Conservation (phyloP, 30 jellyfish, hydroid and myxozoan species). For the Sanderia malayensis region DNA sequence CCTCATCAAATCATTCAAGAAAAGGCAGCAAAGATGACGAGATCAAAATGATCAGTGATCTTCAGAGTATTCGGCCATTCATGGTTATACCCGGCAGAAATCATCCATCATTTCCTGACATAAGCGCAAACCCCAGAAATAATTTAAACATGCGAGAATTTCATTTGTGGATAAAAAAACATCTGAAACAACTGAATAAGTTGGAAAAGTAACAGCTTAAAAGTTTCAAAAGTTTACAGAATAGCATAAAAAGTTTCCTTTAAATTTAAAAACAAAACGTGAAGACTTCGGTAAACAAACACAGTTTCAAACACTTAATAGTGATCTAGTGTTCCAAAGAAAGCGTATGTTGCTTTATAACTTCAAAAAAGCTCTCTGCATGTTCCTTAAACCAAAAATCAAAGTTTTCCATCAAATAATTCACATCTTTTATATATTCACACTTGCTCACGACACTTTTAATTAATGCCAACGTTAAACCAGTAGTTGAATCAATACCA, state of each 20-base stretch:
- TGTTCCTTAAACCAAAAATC: background rate
- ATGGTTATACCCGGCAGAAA: conserved; percentile 9
- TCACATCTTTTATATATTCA: background rate
- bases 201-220: too few species aligned
- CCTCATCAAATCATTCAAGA: background rate
- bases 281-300: too few species aligned
- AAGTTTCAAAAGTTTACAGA: too few species aligned
- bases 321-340: too few species aligned
- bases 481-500: conserved; percentile 6
- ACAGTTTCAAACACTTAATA: too few species aligned
- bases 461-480: background rate
- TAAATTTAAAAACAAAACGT: too few species aligned
- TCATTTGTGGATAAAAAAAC: background rate
- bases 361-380: background rate
- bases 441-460: background rate
- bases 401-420: conserved; percentile 6
- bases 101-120: conserved; percentile 12
- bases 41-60: background rate
- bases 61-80: background rate
- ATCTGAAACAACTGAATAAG: background rate
- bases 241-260: too few species aligned
- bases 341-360: too few species aligned
- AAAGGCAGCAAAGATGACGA: background rate
- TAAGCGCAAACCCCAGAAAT: background rate
- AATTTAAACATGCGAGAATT: background rate